Evolutionary conservation across 2,797 vertebrate species (phyloP).

Genomic region (Gymnocypris eckloni): DNA sequence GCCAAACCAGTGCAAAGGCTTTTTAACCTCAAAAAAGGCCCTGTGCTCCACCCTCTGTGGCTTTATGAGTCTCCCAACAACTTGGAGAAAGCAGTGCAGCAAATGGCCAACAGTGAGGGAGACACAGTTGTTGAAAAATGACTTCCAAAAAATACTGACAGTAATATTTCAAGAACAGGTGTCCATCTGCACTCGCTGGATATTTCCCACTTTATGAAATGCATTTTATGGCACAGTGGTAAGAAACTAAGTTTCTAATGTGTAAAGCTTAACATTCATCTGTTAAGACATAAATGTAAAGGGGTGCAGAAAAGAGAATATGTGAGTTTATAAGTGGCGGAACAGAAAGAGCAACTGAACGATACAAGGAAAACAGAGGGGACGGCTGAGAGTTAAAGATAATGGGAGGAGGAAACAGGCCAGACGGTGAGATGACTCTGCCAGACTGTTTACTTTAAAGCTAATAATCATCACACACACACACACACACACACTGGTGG

Average conservation of each 20-base stretch:
- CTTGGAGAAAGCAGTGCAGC: background rate
- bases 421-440: constrained; percentile 26
- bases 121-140: background rate
- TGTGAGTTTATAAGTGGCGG: background rate
- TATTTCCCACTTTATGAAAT: background rate
- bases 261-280: background rate
- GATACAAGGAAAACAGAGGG: constrained; percentile 16
- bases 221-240: background rate
- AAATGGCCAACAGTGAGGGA: background rate
- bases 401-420: constrained; percentile 37
- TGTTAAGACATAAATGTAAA: background rate
- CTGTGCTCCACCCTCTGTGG: constrained; percentile 15
- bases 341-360: background rate
- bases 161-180: background rate
- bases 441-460: constrained; percentile 46
- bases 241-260: background rate
- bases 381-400: constrained; percentile 12
- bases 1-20: constrained; percentile 3
- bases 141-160: background rate
- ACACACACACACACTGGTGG: constrained; percentile 6
- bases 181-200: background rate
- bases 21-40: background rate
- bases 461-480: constrained; percentile 20
- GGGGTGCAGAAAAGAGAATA: background rate
- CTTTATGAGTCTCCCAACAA: constrained; percentile 7